A percentile compares a stretch with the other conserved stretches of the same genome.
phyloP scores from a whole-genome alignment of 1,140 invertebrate genomes.

The Drosophila leontia region DNA sequence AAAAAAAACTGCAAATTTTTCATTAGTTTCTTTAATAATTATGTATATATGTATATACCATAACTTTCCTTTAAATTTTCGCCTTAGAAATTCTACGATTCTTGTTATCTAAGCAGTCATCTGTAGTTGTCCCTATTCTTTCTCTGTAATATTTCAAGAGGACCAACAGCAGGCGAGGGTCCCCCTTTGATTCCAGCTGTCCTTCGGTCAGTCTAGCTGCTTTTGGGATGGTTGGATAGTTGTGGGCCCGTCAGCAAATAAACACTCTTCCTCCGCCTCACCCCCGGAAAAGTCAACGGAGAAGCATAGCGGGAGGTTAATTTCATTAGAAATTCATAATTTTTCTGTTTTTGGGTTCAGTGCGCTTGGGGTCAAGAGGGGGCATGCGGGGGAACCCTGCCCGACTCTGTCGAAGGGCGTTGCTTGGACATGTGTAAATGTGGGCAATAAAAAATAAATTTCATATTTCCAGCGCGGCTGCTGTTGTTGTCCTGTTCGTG shows the following conservation, averaged over 20 bases:
- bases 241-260: conserved; percentile 73
- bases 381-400: background rate
- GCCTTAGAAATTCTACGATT: too few species aligned
- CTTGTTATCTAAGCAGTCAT: background rate
- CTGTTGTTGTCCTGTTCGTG: conserved; percentile 41
- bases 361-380: conserved; percentile 10
- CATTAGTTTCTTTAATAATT: background rate
- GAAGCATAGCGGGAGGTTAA: conserved; percentile 57
- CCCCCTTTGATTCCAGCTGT: conserved; percentile 31
- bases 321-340: conserved; percentile 84
- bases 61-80: background rate
- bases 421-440: conserved; percentile 79
- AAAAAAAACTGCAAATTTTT: too few species aligned
- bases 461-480: conserved; percentile 39
- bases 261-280: conserved; percentile 51
- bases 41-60: too few species aligned
- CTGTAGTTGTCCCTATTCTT: background rate
- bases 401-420: conserved; percentile 22
- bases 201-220: conserved; percentile 32
- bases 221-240: conserved; percentile 41
- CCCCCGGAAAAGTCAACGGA: background rate
- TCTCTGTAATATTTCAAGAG: conserved; percentile 6
- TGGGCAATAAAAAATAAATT: conserved; percentile 81
- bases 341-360: conserved; percentile 45
- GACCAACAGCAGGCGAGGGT: background rate